Percentiles rank a stretch among this genome's conserved stretches.
These are phyloP conservation scores for Dysmachus trigonus DNA, from an alignment of 2,888 invertebrate species.

Conservation along the genomic window DNA sequence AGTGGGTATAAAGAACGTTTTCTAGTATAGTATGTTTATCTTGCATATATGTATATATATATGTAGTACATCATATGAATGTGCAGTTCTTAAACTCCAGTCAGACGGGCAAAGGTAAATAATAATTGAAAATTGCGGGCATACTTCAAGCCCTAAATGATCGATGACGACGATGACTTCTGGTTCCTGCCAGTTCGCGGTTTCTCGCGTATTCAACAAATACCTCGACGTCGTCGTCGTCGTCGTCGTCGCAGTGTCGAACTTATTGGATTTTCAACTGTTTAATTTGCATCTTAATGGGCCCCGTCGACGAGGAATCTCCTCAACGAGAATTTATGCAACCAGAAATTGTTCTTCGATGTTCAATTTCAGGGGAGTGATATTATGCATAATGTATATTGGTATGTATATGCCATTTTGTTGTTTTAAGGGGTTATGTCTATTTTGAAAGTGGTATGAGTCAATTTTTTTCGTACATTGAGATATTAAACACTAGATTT, in stretches of 20 bases:
- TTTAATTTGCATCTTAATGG: not conserved
- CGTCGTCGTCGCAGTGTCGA: not conserved
- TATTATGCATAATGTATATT: not conserved
- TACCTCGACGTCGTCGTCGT: not conserved
- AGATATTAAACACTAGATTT: too few relatives aligned
- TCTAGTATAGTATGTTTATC: too few relatives aligned
- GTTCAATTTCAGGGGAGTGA: not conserved
- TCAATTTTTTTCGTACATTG: too few relatives aligned
- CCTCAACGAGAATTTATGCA: not conserved
- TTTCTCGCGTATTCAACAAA: not conserved
- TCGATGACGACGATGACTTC: not conserved
- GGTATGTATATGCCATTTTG: not conserved
- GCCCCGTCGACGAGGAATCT: not conserved
- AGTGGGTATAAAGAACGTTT: not conserved
- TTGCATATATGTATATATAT: too few relatives aligned
- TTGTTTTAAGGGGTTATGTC: not conserved
- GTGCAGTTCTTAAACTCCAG: not conserved
- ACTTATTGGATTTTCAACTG: not conserved
- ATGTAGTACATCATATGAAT: not conserved
- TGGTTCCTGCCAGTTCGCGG: not conserved
- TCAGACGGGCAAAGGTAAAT: not conserved
- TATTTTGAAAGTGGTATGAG: too few relatives aligned
- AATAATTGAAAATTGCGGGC: constrained; percentile 9
- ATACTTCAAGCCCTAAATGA: not conserved
- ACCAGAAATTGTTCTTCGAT: not conserved